Evolutionary conservation across 2,113 vertebrate genomes (phyloP).

Genomic region (Marmota flaviventris): DNA sequence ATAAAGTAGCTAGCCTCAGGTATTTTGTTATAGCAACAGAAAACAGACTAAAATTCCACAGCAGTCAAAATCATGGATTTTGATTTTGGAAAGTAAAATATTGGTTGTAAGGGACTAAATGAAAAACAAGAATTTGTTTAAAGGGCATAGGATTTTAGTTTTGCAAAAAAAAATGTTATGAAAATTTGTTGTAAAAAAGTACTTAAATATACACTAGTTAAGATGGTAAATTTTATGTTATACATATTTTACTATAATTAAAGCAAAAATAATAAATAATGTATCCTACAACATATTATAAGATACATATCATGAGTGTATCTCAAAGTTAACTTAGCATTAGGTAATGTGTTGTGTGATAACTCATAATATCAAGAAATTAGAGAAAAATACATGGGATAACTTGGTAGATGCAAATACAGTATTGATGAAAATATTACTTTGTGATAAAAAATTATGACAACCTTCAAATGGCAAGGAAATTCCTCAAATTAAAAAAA

Average conservation of each 20-base stretch:
- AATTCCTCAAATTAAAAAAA: conserved; percentile 27
- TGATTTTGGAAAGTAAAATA: not conserved
- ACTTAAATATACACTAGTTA: not conserved
- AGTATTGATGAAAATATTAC: not conserved
- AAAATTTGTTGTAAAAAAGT: not conserved
- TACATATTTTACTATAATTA: not conserved
- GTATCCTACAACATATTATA: not conserved
- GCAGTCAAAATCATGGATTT: not conserved
- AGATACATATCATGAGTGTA: not conserved
- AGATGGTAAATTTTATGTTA: not conserved
- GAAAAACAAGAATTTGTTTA: not conserved
- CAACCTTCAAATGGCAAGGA: not conserved
- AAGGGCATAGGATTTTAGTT: not conserved
- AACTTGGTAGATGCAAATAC: not conserved
- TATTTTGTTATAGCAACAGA: not conserved
- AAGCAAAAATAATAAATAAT: conserved; percentile 35
- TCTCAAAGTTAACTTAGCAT: conserved; percentile 5
- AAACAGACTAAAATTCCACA: not conserved
- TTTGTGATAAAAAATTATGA: not conserved
- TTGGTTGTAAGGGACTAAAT: not conserved
- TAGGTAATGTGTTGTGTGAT: not conserved
- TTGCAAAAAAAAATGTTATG: not conserved
- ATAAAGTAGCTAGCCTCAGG: not conserved
- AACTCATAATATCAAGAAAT: not conserved
- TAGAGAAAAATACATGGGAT: not conserved